phyloP scores from a whole-genome alignment of 2,888 invertebrate species.

The Catocala fraxini region DNA sequence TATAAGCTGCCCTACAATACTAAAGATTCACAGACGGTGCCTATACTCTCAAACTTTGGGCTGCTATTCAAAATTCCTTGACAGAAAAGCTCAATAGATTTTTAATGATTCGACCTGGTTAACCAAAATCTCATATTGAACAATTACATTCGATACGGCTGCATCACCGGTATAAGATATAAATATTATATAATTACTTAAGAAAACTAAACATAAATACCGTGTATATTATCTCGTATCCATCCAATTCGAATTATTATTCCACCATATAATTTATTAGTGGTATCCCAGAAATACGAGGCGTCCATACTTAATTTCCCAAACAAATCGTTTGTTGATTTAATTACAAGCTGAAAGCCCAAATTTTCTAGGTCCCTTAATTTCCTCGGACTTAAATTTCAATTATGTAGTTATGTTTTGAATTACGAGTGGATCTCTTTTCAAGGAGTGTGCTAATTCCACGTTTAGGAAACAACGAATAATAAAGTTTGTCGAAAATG shows the following conservation, averaged over 20 bases:
- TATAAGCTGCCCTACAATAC: too few relatives aligned
- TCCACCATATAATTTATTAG: constrained; percentile 46
- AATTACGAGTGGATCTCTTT: constrained; percentile 20
- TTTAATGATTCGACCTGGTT: too few relatives aligned
- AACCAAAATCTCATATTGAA: too few relatives aligned
- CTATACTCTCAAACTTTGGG: too few relatives aligned
- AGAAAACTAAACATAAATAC: too few relatives aligned
- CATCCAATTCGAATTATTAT: background rate
- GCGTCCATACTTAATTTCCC: constrained; percentile 12
- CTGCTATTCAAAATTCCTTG: too few relatives aligned
- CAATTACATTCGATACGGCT: too few relatives aligned
- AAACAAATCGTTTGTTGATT: constrained; percentile 24
- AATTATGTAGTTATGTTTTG: constrained; percentile 32
- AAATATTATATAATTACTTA: too few relatives aligned
- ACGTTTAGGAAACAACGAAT: constrained; percentile 17
- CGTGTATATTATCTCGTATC: background rate
- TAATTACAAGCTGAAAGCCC: constrained; percentile 21
- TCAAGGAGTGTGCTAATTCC: constrained; percentile 27
- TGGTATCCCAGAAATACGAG: constrained; percentile 5
- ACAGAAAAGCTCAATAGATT: too few relatives aligned
- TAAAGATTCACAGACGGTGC: too few relatives aligned
- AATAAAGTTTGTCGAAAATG: background rate
- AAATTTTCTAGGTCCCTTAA: constrained; percentile 25
- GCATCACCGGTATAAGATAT: too few relatives aligned
- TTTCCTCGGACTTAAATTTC: constrained; percentile 33